phyloP scores from a whole-genome alignment of 2,888 invertebrate genomes.

The Gerris lacustris region DNA sequence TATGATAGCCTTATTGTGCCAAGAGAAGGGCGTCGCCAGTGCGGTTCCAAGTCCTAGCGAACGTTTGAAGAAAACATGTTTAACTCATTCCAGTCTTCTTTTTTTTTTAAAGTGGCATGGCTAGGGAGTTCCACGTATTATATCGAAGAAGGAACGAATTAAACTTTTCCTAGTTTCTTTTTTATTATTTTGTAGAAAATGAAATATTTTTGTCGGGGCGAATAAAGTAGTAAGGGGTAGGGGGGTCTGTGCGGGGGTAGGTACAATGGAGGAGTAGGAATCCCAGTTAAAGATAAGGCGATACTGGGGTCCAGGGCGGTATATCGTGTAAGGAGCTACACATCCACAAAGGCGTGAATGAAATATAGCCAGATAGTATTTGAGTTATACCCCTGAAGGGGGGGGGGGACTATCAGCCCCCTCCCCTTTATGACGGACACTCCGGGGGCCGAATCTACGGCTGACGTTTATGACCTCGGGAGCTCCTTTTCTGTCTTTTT shows the following conservation, averaged over 20 bases:
- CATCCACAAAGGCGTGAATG: constrained; percentile 10
- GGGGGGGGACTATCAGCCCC: constrained; percentile 8
- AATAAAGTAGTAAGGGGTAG: not conserved
- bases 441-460: constrained; percentile 27
- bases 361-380: constrained; percentile 22
- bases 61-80: not conserved
- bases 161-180: constrained; percentile 1
- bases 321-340: constrained; percentile 8
- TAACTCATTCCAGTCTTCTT: not conserved
- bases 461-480: constrained; percentile 27
- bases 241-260: not conserved
- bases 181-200: constrained; percentile 5
- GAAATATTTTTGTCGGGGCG: constrained; percentile 2
- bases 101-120: not conserved
- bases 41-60: not conserved
- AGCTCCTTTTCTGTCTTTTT: constrained; percentile 27
- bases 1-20: constrained; percentile 1
- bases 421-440: constrained; percentile 25
- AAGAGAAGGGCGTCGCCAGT: not conserved
- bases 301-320: constrained; percentile 3
- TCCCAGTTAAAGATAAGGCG: constrained; percentile 5
- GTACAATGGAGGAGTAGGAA: constrained; percentile 3
- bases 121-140: not conserved
- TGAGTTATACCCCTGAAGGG: constrained; percentile 22
- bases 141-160: constrained; percentile 1